Evolutionary conservation across 2,888 invertebrate species (phyloP).

Genomic region (Drosophila emarginata): DNA sequence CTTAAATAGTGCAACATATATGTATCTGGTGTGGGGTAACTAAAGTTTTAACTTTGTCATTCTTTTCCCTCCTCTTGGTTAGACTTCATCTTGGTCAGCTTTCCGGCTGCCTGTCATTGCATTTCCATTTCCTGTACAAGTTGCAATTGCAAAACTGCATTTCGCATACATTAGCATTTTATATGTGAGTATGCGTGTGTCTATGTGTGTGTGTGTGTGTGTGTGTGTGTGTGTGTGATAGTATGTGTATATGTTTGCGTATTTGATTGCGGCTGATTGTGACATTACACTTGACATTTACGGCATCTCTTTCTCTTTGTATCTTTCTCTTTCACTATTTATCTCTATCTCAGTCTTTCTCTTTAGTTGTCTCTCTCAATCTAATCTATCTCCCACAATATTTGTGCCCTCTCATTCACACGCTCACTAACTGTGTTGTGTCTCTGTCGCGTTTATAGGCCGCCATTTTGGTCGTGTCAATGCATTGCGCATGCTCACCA

Average conservation of each 20-base stretch:
- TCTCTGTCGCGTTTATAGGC: constrained; percentile 41
- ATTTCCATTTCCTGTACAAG: constrained; percentile 67
- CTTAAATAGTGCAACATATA: too few species aligned
- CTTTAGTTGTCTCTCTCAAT: not conserved
- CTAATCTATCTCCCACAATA: not conserved
- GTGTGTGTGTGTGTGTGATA: constrained; percentile 27
- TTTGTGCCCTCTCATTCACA: constrained; percentile 10
- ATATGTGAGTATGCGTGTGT: constrained; percentile 30
- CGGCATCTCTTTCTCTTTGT: constrained; percentile 46
- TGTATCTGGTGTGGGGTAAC: not conserved
- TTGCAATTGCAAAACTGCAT: constrained; percentile 61
- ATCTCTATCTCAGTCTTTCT: not conserved
- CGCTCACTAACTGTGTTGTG: not conserved
- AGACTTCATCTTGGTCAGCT: not conserved
- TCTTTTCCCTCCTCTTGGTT: not conserved
- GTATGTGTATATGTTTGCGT: constrained; percentile 57
- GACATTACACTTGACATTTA: constrained; percentile 82
- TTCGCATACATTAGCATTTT: constrained; percentile 49
- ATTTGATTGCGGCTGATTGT: constrained; percentile 78
- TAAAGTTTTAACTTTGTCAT: not conserved
- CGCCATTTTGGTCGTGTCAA: constrained; percentile 60
- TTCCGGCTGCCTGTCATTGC: constrained; percentile 39
- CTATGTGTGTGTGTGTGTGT: constrained; percentile 25
- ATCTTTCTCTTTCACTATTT: not conserved
- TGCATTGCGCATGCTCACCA: constrained; percentile 73